Evolutionary conservation across 64 coral and sea anemone genomes (phyloP), one percentile per base, ranked within the genome.

Genomic region (Stichodactyla mertensii): DNA sequence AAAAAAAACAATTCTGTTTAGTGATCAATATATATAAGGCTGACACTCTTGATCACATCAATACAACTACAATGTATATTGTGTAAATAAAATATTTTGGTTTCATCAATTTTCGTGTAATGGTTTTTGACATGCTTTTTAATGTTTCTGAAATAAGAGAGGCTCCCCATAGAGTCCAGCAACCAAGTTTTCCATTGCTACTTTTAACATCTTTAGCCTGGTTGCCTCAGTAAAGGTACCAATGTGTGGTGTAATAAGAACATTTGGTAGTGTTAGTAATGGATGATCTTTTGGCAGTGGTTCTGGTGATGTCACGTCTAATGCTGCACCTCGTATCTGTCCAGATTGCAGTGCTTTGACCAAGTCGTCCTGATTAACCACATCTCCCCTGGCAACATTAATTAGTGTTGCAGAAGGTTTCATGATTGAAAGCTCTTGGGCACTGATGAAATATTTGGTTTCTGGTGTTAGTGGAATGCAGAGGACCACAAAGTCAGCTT

Each of bases 311-410:
- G 89, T 91, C 0, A 91, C 89, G 20, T 91, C 85, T 15, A 91
- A 31, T 6, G 89, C 89, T 16, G 89, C 89, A 31, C 70, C 85
- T 70, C 52, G 64, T 57, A 91, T 91, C 10, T 84, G 64, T 82
- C 89, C 89, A 57, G 22, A 87, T 18, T 91, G 77, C 15, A 91
- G 57, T 57, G 89, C 89, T 55, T 64, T 57, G 6, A 71, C 84
- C 84, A 91, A 28, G 84, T 91, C 89, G 87, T 58, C 84, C 10
- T 91, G 85, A 82, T 87, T 91, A 51, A 91, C 85, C 52, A 91
- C 20, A 20, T 57, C 84, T 4, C 89, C 89, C 60, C 89, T 77
- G 52, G 89, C 57, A 36, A 91, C 24, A 13, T 91, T 91, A 24
- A 91, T 64, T 54, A 91, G 59, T 51, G 89, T 91, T 57, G 89